A percentile compares a stretch with the other conserved stretches of the same genome.
Evolutionary conservation across 2,113 vertebrate species (phyloP).

Genomic region (Etia nguti): DNA sequence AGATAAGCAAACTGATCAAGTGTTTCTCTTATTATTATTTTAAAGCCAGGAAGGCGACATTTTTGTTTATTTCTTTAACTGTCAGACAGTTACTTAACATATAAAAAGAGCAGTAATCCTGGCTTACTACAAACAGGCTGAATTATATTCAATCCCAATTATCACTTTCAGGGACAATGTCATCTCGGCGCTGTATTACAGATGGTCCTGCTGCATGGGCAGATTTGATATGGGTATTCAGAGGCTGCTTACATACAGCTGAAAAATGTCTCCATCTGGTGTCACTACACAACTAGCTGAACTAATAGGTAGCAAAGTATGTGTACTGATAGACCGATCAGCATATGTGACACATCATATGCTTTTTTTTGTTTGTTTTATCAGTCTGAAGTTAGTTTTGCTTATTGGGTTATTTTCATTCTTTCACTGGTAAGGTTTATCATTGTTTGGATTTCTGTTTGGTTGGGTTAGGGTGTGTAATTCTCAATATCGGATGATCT

Average conservation of each 20-base stretch:
- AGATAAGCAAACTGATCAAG: conserved; percentile 41
- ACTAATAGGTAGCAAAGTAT: not conserved
- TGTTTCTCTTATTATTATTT: not conserved
- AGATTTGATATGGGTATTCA: conserved; percentile 44
- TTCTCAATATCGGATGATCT: not conserved
- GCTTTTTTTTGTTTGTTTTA: not conserved
- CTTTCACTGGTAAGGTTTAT: not conserved
- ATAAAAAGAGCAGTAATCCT: conserved; percentile 28
- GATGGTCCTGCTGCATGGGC: conserved; percentile 37
- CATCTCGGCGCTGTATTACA: conserved; percentile 24
- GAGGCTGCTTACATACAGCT: not conserved
- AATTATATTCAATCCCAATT: conserved; percentile 35
- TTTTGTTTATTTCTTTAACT: not conserved
- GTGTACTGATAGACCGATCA: not conserved
- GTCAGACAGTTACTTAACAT: conserved; percentile 10
- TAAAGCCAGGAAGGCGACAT: not conserved
- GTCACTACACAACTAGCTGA: conserved; percentile 5
- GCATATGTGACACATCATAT: not conserved
- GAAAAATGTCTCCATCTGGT: conserved; percentile 71
- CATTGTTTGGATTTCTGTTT: not conserved
- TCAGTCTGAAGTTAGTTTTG: not conserved
- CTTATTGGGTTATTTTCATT: not conserved
- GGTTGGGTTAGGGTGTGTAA: not conserved
- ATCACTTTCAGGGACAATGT: conserved; percentile 46
- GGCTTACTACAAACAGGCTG: not conserved